Conservation (phyloP, 2,888 invertebrate species). For the Mythimna albipuncta region DNA sequence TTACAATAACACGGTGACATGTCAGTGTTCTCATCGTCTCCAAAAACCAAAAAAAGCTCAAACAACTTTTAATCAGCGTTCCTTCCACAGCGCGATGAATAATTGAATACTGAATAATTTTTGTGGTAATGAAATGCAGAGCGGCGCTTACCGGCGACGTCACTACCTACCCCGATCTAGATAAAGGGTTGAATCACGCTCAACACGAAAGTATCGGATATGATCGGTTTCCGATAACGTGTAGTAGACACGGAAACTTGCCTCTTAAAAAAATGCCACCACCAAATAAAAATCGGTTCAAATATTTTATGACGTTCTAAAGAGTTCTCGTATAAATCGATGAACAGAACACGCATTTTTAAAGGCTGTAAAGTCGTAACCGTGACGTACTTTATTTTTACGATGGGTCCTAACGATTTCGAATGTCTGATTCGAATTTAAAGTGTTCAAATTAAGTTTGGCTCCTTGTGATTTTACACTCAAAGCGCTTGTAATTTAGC, state of each 20-base stretch:
- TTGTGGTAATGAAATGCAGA: constrained; percentile 82
- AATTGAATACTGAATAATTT: constrained; percentile 84
- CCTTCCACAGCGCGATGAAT: constrained; percentile 72
- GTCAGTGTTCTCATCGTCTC: not conserved
- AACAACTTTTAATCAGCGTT: constrained; percentile 58
- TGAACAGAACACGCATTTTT: constrained; percentile 55
- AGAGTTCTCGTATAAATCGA: constrained; percentile 53
- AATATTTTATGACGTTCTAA: constrained; percentile 70
- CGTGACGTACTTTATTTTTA: constrained; percentile 52
- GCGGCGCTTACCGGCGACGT: constrained; percentile 78
- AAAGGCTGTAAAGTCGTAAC: constrained; percentile 47
- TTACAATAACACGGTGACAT: not conserved
- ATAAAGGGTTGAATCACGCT: constrained; percentile 87
- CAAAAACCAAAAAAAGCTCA: constrained; percentile 21
- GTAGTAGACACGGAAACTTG: constrained; percentile 80
- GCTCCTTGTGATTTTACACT: not conserved
- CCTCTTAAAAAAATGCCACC: constrained; percentile 65
- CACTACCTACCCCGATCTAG: constrained; percentile 83
- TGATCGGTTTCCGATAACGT: constrained; percentile 87
- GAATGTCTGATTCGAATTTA: constrained; percentile 25
- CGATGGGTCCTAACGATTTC: constrained; percentile 10
- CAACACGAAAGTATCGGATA: constrained; percentile 78
- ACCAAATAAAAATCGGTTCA: constrained; percentile 63
- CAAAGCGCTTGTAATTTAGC: no score
- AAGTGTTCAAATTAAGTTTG: constrained; percentile 1